These are phyloP conservation scores for Dendroctonus valens DNA, from an alignment of 1,140 invertebrate species.

Conservation along the genomic window DNA sequence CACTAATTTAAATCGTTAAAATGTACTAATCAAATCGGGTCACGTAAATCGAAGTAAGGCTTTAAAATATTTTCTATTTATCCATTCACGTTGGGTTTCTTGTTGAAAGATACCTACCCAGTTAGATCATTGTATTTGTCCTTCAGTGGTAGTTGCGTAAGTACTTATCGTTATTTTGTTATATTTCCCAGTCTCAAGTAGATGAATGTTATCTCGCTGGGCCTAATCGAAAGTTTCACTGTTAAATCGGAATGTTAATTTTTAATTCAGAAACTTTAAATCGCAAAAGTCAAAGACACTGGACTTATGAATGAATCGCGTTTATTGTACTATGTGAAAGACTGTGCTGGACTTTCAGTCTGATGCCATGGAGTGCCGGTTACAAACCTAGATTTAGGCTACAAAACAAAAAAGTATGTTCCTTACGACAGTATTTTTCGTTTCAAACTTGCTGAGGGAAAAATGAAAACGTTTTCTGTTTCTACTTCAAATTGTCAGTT, in stretches of 20 bases:
- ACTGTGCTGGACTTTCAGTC: too few relatives aligned
- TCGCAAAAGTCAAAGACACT: too few relatives aligned
- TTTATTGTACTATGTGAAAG: too few relatives aligned
- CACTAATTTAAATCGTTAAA: too few relatives aligned
- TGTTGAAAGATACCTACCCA: not conserved
- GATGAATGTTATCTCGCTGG: too few relatives aligned
- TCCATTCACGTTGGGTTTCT: not conserved
- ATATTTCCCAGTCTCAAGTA: not conserved
- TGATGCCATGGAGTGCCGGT: conserved; percentile 1
- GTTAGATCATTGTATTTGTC: conserved; percentile 1
- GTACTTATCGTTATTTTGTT: not conserved
- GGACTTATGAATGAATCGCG: too few relatives aligned
- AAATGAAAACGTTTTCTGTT: conserved; percentile 3
- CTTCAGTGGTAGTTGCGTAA: not conserved
- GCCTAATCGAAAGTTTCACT: too few relatives aligned
- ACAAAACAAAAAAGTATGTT: conserved; percentile 45
- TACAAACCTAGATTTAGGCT: conserved; percentile 19
- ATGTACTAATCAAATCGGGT: too few relatives aligned
- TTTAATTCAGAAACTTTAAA: too few relatives aligned
- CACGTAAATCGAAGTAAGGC: not conserved
- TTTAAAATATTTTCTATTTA: conserved; percentile 11
- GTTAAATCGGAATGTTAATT: too few relatives aligned
- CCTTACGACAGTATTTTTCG: conserved; percentile 40
- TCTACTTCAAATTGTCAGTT: not conserved
- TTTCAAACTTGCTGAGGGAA: not conserved